Percentiles rank a stretch among this genome's conserved stretches.
These are phyloP conservation scores for Drosophila niveifrons DNA, from an alignment of 2,888 invertebrate genomes.

Conservation along the genomic window DNA sequence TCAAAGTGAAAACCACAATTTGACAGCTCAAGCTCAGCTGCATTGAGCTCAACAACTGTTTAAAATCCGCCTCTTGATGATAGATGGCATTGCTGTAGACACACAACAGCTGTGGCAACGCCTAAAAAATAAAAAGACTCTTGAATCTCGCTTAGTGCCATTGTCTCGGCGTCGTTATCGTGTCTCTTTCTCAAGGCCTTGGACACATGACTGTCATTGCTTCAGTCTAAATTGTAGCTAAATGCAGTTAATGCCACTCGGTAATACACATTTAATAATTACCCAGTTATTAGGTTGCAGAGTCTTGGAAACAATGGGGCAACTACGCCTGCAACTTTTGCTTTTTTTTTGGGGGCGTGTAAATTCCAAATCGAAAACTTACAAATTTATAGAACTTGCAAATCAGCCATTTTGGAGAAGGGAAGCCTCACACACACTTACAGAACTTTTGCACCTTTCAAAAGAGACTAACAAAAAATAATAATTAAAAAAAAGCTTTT, in stretches of 20 bases:
- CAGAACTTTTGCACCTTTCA: slow-evolving; percentile 67
- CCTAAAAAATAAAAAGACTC: slow-evolving; percentile 31
- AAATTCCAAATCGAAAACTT: slow-evolving; percentile 11
- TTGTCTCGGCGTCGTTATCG: slow-evolving; percentile 39
- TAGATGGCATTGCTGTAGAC: slow-evolving; percentile 34
- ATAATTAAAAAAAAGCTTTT: slow-evolving; percentile 61
- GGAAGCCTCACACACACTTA: slow-evolving; percentile 39
- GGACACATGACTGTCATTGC: slow-evolving; percentile 59
- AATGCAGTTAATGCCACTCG: slow-evolving; percentile 62
- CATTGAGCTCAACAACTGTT: slow-evolving; percentile 30
- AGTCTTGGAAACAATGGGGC: slow-evolving; percentile 37
- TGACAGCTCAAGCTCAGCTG: slow-evolving; percentile 57
- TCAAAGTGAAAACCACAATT: slow-evolving; percentile 50
- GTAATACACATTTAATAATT: slow-evolving; percentile 61
- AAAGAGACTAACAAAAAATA: slow-evolving; percentile 38
- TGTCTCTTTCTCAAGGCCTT: slow-evolving; percentile 57
- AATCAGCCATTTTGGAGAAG: slow-evolving; percentile 30
- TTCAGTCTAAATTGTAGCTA: slow-evolving; percentile 63
- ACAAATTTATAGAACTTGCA: slow-evolving; percentile 28
- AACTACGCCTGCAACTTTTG: slow-evolving; percentile 5
- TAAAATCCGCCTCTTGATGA: slow-evolving; percentile 29
- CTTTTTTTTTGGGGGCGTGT: neutral
- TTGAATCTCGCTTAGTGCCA: slow-evolving; percentile 46
- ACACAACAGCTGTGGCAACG: slow-evolving; percentile 52
- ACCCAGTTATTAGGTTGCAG: slow-evolving; percentile 61